Evolutionary conservation across 2,113 vertebrate genomes (phyloP).

Genomic region (Scomber colias): DNA sequence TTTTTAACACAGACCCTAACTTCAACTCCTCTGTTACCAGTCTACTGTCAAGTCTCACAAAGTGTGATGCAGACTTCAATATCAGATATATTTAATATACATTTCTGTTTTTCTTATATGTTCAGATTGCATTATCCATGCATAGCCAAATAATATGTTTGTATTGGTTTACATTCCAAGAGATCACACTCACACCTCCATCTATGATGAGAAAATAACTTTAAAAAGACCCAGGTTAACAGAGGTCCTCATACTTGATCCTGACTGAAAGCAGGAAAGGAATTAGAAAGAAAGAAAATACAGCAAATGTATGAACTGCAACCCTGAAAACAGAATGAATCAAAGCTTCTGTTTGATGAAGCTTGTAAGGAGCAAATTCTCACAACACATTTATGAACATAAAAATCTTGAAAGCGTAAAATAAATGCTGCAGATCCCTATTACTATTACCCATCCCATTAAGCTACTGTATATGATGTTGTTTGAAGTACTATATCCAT

Average conservation of each 20-base stretch:
- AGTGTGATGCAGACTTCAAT: no score
- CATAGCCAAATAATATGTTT: no score
- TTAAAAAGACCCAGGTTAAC: constrained; percentile 17
- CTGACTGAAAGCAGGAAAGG: constrained; percentile 14
- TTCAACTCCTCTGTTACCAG: no score
- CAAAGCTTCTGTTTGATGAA: constrained; percentile 24
- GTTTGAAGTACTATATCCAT: background rate
- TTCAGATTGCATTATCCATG: no score
- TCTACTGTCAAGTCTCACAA: no score
- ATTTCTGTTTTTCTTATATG: no score
- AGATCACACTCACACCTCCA: constrained; percentile 1
- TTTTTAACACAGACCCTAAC: no score
- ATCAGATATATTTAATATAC: no score
- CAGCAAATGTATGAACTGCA: constrained; percentile 22
- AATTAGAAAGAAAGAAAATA: background rate
- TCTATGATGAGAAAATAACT: constrained; percentile 15
- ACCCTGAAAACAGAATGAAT: constrained; percentile 11
- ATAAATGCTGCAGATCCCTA: constrained; percentile 2
- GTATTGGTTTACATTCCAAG: no score
- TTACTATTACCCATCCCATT: background rate
- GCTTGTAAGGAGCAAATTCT: constrained; percentile 3
- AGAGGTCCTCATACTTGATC: constrained; percentile 5
- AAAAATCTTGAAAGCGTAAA: constrained; percentile 1
- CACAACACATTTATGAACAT: constrained; percentile 26
- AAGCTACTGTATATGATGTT: background rate